These are phyloP conservation scores for Lissonota sp. DNA, from an alignment of 2,888 invertebrate genomes.

Conservation along the genomic window DNA sequence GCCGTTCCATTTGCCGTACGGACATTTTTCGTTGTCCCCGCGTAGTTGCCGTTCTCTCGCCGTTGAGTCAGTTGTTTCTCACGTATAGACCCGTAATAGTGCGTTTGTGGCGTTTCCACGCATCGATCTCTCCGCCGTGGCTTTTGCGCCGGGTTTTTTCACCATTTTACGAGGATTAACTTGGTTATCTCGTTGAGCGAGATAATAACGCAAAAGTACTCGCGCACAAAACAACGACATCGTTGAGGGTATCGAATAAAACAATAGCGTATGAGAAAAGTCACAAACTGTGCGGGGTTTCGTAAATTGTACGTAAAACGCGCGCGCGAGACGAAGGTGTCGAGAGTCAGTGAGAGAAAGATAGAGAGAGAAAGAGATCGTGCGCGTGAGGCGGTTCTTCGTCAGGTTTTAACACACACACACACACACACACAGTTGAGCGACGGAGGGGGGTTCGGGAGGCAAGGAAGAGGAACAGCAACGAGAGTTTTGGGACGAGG, in stretches of 20 bases:
- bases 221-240: too few species aligned
- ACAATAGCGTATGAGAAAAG: too few species aligned
- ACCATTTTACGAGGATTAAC: too few species aligned
- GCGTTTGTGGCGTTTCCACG: not conserved
- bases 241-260: too few species aligned
- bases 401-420: too few species aligned
- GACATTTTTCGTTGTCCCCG: constrained; percentile 42
- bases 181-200: not conserved
- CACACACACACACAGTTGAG: not conserved
- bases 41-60: constrained; percentile 69
- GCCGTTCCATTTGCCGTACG: constrained; percentile 65
- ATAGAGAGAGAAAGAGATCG: too few species aligned
- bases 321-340: not conserved
- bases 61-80: constrained; percentile 81
- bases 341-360: too few species aligned
- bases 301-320: too few species aligned
- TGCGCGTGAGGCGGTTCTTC: too few species aligned
- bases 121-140: not conserved
- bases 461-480: constrained; percentile 45
- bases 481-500: constrained; percentile 64
- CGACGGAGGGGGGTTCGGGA: not conserved
- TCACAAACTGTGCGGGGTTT: too few species aligned
- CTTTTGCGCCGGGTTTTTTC: too few species aligned
- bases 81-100: constrained; percentile 50
- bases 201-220: not conserved